Base-by-base conservation (phyloP, 1,140 invertebrate genomes). In the Carposina sasakii region DNA sequence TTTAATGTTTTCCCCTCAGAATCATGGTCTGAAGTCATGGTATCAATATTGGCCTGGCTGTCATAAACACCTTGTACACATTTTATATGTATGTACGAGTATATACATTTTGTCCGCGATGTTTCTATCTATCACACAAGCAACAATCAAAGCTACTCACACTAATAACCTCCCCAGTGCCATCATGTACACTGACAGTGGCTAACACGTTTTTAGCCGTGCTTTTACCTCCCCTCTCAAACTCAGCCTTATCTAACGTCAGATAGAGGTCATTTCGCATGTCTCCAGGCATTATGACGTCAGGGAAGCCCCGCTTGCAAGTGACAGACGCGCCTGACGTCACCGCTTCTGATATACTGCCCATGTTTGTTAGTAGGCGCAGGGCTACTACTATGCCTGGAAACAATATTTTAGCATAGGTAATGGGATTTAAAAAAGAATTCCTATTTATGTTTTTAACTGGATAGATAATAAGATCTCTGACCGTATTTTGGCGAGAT, bases 231-330 rank as follows among this genome's bases (percentile, higher is more conserved):
- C 96, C 96, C 40, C 95, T 89, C 70, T 98, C 96, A 75, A 98
- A 98, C 70, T 98, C 96, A 0, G 93, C 96, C 24, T 89, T 88
- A 56, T 94, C 93, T 40, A 98, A 67, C 3, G 91, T 94, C 15
- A 98, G 75, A 71, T 98, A 98, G n/a, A 99, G 85, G 85, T 99
- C 97, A 85, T 99, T 99, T 63, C 96, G 91, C 1, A 96, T 93
- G 75, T 95, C 95, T 15, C 97, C 96, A 0, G 97, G 96, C 93
- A 97, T 97, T 48, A 98, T 97, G 22, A 98, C 92, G 85, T 98
- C 96, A 26, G 96, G 92, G 73, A 98, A 98, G 0, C 96, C 96
- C 31, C 96, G 88, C 78, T 98, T 97, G 39, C 90, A 91, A 3
- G 95, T 96, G 13, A 96, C 83, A 9, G 92, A 91, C 12, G 94